These are phyloP conservation scores for Cephus sareptanus DNA, from an alignment of 2,888 invertebrate genomes.

Conservation along the genomic window DNA sequence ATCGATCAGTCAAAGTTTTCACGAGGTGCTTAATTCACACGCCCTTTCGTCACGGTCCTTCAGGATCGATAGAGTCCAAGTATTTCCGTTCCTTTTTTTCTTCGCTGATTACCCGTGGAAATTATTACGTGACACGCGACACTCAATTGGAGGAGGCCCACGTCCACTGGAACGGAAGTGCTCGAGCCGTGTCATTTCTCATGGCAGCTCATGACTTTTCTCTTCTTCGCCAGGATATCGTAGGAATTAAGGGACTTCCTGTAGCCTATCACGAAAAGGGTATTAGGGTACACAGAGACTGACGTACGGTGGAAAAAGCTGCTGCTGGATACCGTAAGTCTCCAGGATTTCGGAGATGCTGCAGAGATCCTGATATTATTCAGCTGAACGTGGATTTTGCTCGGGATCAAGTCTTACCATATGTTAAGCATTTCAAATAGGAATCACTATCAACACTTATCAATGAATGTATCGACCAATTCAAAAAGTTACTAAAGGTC, in stretches of 20 bases:
- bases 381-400: neutral
- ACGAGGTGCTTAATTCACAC: neutral
- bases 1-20: neutral
- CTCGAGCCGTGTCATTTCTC: constrained; percentile 14
- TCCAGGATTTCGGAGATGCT: neutral
- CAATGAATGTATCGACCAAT: neutral
- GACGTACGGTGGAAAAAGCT: neutral
- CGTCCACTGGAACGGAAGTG: neutral
- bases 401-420: neutral
- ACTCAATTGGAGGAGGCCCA: neutral
- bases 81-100: constrained; percentile 6
- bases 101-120: constrained; percentile 12
- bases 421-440: neutral
- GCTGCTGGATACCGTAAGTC: neutral
- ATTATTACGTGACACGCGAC: constrained; percentile 16
- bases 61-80: constrained; percentile 8
- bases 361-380: neutral
- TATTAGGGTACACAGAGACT: neutral
- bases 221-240: neutral
- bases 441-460: neutral
- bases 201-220: neutral
- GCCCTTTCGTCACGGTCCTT: constrained; percentile 2
- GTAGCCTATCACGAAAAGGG: neutral
- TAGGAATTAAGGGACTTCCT: neutral
- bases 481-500: too few species aligned